Percentiles rank a stretch among this genome's conserved stretches.
Evolutionary conservation across 2,888 invertebrate genomes (phyloP).

Genomic region (Latheticus oryzae): DNA sequence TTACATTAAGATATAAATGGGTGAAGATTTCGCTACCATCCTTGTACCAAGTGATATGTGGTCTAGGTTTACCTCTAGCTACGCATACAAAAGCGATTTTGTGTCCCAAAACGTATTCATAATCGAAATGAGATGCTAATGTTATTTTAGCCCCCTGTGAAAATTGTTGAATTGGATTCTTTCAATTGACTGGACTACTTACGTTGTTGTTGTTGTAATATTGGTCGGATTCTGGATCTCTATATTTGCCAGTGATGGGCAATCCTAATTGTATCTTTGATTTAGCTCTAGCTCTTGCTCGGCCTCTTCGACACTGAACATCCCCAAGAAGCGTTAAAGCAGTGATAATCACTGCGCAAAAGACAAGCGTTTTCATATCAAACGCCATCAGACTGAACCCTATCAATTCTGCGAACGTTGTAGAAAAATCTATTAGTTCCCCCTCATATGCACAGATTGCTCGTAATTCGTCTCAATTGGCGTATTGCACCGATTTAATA

Average conservation of each 20-base stretch:
- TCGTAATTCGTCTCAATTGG: conserved; percentile 49
- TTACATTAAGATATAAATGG: conserved; percentile 88
- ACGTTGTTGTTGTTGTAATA: conserved; percentile 92
- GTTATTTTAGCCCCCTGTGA: conserved; percentile 88
- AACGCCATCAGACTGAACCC: background rate
- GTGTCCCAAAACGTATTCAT: conserved; percentile 93
- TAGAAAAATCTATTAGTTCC: conserved; percentile 38
- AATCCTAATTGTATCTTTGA: conserved; percentile 87
- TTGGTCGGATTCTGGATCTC: conserved; percentile 90
- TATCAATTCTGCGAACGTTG: conserved; percentile 25
- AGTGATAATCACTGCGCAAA: conserved; percentile 43
- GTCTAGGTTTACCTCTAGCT: conserved; percentile 89
- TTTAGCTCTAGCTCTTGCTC: conserved; percentile 79
- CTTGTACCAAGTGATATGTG: conserved; percentile 96
- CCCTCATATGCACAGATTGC: conserved; percentile 46
- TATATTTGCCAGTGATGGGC: conserved; percentile 89
- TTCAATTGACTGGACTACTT: conserved; percentile 62
- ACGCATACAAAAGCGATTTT: conserved; percentile 94
- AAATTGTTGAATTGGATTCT: background rate
- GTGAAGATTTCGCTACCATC: conserved; percentile 93
- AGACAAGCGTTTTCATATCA: conserved; percentile 51
- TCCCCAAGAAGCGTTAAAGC: conserved; percentile 48
- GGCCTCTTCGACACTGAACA: conserved; percentile 72
- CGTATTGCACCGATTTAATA: conserved; percentile 37
- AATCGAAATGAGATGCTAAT: conserved; percentile 91